Conservation (phyloP, 2,113 vertebrate species). For the Genyomyrus donnyi region DNA sequence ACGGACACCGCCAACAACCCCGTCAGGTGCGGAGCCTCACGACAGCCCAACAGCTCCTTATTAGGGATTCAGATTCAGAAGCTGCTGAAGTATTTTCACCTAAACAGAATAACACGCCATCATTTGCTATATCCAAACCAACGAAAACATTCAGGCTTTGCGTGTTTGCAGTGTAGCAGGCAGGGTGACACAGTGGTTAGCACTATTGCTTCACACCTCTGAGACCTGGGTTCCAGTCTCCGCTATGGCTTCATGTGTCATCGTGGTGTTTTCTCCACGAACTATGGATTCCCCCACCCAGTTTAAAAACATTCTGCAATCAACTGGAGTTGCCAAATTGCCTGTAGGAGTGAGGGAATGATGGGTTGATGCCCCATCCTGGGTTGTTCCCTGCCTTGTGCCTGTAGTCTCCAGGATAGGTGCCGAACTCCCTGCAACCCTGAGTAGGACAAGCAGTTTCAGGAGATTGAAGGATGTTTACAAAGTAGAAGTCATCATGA, state of each 20-base stretch:
- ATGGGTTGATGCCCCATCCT: neutral
- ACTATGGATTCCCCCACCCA: neutral
- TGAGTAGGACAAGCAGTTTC: neutral
- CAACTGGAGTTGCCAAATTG: neutral
- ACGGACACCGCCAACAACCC: conserved; percentile 84
- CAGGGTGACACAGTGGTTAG: neutral
- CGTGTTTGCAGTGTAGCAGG: neutral
- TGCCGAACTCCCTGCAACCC: no score
- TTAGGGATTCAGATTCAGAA: neutral
- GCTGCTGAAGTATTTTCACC: neutral
- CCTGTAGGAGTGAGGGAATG: neutral
- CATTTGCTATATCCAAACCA: neutral
- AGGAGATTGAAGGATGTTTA: neutral
- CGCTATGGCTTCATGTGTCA: neutral
- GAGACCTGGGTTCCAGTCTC: neutral
- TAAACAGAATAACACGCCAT: neutral
- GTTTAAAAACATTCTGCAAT: neutral
- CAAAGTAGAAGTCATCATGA: neutral
- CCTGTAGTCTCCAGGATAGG: neutral
- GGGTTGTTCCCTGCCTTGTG: neutral
- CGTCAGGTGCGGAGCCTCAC: conserved; percentile 65
- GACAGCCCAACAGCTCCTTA: neutral
- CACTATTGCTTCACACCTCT: neutral
- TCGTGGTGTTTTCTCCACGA: neutral
- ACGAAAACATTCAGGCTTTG: neutral